Evolutionary conservation across 2,888 invertebrate species (phyloP), one percentile per base, ranked within the genome.

Genomic region (Spilarctia lutea): DNA sequence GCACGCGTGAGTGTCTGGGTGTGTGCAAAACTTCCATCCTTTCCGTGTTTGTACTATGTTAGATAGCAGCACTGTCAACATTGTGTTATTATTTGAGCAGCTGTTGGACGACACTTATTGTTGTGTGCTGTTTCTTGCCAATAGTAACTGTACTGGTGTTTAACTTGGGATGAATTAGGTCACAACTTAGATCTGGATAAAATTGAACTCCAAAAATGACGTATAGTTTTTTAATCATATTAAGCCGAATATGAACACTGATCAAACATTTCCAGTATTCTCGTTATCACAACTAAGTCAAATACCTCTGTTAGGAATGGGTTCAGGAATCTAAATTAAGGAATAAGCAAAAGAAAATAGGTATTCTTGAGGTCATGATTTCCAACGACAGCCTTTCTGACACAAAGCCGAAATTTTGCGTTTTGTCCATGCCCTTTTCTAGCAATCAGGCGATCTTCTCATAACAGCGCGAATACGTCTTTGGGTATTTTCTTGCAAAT

Each of bases 41-140:
- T 79, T 76, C 75, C 73, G 72, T 71, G 60, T 75, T 79, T 71
- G 65, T 60, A 30, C 35, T 33, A 42, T n/a, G 60, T 75, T 74
- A 72, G 76, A 79, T 76, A 79, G 73, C 73, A 45, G 33, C 67
- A 60, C 18, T 33, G 71, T 68, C 65, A 66, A 72, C 30, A 75
- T 30, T 63, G 18, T 68, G 52, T 65, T 33, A 24, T 39, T 63
- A 71, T 73, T 72, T 72, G 35, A 33, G 42, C 75, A 75, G 75
- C 75, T 68, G 71, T 35, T 56, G 35, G 42, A 24, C 63, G 63
- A 39, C 20, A 45, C 4, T 60, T 42, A 63, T 70, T 63, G 45
- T 11, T 24, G 6, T 3, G 11, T 24, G 33, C 24, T 2, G 18
- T 27, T 48, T 67, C 18, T 45, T n/a, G 20, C 10, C 30, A 30